Base-by-base conservation (phyloP, 1,140 invertebrate genomes). In the Phymastichus coffea region DNA sequence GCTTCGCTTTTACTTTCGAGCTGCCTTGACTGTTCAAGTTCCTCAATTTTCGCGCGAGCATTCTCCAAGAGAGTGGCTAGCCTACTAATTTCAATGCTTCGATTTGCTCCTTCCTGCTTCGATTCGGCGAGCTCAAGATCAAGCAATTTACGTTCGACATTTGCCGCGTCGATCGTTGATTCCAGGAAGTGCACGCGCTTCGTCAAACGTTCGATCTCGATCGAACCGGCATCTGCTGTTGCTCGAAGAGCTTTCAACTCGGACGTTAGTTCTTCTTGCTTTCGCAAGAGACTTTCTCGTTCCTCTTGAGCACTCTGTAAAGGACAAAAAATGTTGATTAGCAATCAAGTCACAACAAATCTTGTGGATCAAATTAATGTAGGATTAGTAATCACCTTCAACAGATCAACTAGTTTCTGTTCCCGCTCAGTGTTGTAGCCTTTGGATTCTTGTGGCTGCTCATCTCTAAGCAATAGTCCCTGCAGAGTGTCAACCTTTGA, bases 381-480 rank as follows among this genome's bases (percentile, higher is more conserved):
- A n/a, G n/a, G n/a, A n/a, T n/a, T n/a, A n/a, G n/a, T 60, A 54
- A 47, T 67, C 76, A 86, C 86, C 79, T 94, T 93, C 0, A 95
- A 79, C 28, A 95, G 79, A 67, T 90, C 90, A n/a, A 93, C 81
- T n/a, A 95, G 77, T 72, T 93, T 91, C 63, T 88, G 85, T 69
- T 94, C 92, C 35, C 90, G 78, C 73, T 94, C 91, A 3, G 88
- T 86, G 26, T 84, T 77, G 75, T 83, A 64, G 73, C 80, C 73
- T 63, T 73, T 74, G 15, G 71, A 66, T 63, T 76, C 73, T 58
- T 87, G 86, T 1, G 83, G 84, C 44, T 88, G 84, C 26, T 85
- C 83, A 65, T 89, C 84, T 48, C 84, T 82, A 22, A 89, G 76
- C 28, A 90, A 72, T 25, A 91, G 70, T 55, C 86, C 87, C 71